A percentile compares a stretch with the other conserved stretches of the same genome.
phyloP scores from a whole-genome alignment of 2,113 vertebrate genomes.

The Mesoclemmys tuberculata region DNA sequence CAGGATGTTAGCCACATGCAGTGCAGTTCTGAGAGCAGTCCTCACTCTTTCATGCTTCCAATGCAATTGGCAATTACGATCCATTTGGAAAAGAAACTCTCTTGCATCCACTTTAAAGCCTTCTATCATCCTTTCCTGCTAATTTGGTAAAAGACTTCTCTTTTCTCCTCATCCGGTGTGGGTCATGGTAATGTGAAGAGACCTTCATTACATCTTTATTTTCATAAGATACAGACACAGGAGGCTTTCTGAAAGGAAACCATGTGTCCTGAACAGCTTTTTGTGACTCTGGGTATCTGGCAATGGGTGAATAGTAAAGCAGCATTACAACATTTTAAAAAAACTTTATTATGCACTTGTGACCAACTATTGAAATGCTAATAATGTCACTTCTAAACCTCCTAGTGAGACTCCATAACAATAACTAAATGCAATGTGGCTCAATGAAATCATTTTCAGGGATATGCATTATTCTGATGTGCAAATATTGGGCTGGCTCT shows the following conservation, averaged over 20 bases:
- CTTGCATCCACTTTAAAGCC: neutral
- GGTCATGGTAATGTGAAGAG: neutral
- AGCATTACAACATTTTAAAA: neutral
- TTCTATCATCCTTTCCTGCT: conserved; percentile 1
- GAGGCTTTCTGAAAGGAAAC: neutral
- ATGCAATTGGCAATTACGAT: neutral
- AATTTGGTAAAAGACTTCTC: conserved; percentile 2
- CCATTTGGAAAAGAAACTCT: conserved; percentile 5
- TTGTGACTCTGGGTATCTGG: neutral
- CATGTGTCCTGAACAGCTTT: neutral
- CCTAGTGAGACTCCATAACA: conserved; percentile 31
- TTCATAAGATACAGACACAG: neutral
- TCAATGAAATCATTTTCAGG: conserved; percentile 36
- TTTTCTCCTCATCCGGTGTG: neutral
- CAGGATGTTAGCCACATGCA: neutral
- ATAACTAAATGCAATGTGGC: conserved; percentile 3
- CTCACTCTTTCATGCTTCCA: neutral
- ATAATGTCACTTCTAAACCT: neutral
- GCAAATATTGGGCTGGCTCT: conserved; percentile 11
- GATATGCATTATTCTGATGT: conserved; percentile 37
- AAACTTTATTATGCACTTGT: neutral
- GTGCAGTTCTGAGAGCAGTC: neutral
- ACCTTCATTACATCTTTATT: conserved; percentile 20
- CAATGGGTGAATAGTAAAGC: neutral
- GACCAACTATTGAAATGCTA: neutral